Evolutionary conservation across 2,113 vertebrate species (phyloP).

Genomic region (Salvelinus namaycush): DNA sequence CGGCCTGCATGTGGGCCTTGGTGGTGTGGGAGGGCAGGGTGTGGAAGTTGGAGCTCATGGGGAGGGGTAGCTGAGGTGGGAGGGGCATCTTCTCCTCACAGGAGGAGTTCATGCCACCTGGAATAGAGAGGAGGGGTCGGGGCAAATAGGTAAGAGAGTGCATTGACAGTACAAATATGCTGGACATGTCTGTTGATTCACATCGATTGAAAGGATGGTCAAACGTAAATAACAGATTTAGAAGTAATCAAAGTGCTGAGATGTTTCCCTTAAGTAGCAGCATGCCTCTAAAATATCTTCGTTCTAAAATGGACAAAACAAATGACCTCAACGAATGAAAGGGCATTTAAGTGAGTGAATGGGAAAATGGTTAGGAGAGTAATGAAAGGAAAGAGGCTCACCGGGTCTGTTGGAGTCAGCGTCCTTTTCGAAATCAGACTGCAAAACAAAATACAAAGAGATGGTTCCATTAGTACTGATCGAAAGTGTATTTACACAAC

Average conservation of each 20-base stretch:
- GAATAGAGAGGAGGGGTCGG: constrained; percentile 58
- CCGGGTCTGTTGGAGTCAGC: constrained; percentile 96
- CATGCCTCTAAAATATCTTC: constrained; percentile 20
- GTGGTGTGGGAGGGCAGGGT: constrained; percentile 91
- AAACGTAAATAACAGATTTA: constrained; percentile 14
- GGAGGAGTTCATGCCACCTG: constrained; percentile 85
- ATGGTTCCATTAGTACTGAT: constrained; percentile 52
- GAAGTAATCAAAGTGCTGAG: not conserved
- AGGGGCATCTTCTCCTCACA: constrained; percentile 87
- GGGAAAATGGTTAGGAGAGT: constrained; percentile 42
- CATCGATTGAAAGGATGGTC: not conserved
- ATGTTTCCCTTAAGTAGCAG: constrained; percentile 20
- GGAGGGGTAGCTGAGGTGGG: constrained; percentile 81
- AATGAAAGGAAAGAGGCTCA: constrained; percentile 66
- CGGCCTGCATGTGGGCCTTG: constrained; percentile 88
- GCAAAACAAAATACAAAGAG: constrained; percentile 40
- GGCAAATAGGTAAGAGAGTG: constrained; percentile 4
- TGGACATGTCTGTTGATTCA: not conserved
- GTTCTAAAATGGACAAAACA: constrained; percentile 39
- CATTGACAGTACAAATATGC: not conserved
- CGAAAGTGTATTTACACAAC: constrained; percentile 51
- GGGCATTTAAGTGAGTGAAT: too few relatives aligned
- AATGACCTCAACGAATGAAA: too few relatives aligned
- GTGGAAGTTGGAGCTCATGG: constrained; percentile 91
- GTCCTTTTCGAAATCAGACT: constrained; percentile 97